These are phyloP conservation scores for Eutolmus rufibarbis DNA, from an alignment of 2,888 invertebrate species.

Conservation along the genomic window DNA sequence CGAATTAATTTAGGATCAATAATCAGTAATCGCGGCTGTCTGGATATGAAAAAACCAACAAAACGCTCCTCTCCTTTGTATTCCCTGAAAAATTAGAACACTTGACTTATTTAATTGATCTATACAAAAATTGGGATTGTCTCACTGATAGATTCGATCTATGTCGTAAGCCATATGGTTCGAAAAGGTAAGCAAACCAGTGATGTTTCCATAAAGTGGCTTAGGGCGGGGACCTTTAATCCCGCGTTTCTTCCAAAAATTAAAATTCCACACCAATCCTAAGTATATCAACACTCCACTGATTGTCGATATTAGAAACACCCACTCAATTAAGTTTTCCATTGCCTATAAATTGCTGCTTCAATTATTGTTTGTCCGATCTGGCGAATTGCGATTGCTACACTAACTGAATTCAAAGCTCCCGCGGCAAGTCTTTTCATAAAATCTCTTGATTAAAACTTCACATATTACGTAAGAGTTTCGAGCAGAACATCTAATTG, in stretches of 20 bases:
- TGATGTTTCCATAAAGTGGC: slow-evolving; percentile 54
- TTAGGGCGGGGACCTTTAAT: slow-evolving; percentile 53
- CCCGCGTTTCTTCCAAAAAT: slow-evolving; percentile 55
- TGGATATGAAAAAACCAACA: slow-evolving; percentile 55
- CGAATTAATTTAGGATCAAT: slow-evolving; percentile 55
- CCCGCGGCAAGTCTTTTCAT: background rate
- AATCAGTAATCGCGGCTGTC: slow-evolving; percentile 52
- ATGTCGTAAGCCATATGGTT: background rate
- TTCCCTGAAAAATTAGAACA: background rate
- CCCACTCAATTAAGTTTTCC: slow-evolving; percentile 2
- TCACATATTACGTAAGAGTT: background rate
- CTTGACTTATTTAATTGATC: background rate
- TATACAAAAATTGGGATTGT: background rate
- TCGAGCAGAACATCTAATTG: slow-evolving; percentile 47
- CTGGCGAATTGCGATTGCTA: background rate
- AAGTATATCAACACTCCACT: slow-evolving; percentile 33
- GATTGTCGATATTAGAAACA: background rate
- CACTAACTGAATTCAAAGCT: background rate
- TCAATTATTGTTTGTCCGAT: background rate
- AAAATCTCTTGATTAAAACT: background rate
- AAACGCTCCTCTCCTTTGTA: slow-evolving; percentile 48
- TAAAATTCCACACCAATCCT: slow-evolving; percentile 49
- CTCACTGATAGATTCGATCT: slow-evolving; percentile 15
- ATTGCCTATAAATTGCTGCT: background rate
- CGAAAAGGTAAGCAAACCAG: background rate